These are phyloP conservation scores for Erannis defoliaria DNA, from an alignment of 2,888 invertebrate genomes.

Conservation along the genomic window DNA sequence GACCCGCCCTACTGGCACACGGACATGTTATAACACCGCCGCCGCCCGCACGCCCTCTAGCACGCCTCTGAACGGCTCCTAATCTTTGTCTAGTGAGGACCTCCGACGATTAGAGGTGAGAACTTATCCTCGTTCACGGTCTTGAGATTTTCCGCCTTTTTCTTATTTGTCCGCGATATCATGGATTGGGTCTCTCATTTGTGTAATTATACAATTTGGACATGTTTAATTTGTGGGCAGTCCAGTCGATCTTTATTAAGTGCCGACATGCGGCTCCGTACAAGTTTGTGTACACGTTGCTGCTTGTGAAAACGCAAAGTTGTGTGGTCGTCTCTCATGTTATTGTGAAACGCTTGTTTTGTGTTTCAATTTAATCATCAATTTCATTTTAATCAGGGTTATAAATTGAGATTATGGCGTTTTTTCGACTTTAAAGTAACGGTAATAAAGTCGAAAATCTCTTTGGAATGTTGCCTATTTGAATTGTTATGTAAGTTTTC, in stretches of 20 bases:
- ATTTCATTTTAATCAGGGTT: background rate
- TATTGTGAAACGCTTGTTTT: background rate
- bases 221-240: no score
- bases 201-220: no score
- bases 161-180: no score
- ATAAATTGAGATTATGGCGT: background rate
- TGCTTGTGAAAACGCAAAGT: background rate
- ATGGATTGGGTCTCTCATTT: no score
- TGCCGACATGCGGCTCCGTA: background rate
- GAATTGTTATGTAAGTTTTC: slow-evolving; percentile 15
- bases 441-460: slow-evolving; percentile 2
- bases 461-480: slow-evolving; percentile 23
- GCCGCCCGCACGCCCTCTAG: background rate
- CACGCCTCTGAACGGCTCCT: background rate
- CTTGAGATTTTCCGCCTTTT: no score
- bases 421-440: background rate
- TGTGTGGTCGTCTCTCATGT: background rate
- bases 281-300: background rate
- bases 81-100: no score
- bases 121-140: no score
- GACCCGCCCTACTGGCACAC: slow-evolving; percentile 3
- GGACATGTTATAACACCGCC: slow-evolving; percentile 1
- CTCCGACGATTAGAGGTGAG: no score
- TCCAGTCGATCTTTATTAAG: background rate
- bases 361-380: background rate